These are phyloP conservation scores for Sarcophaga rosellei DNA, from an alignment of 2,888 invertebrate genomes.

Conservation along the genomic window DNA sequence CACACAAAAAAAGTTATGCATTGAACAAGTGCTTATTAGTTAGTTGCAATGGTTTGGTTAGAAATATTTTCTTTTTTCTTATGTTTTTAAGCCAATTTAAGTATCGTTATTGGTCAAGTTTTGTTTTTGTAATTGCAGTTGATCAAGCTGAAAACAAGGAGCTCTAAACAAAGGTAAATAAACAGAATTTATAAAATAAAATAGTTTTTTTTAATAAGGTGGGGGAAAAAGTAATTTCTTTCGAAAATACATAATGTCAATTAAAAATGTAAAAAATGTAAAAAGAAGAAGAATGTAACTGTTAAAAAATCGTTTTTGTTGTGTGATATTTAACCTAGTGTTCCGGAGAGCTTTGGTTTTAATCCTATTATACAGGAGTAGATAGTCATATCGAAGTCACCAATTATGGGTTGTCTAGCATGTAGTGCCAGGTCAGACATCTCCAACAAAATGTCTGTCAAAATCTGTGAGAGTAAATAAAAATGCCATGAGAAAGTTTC, in stretches of 20 bases:
- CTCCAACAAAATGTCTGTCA: too few species aligned
- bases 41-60: background rate
- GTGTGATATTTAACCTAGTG: too few species aligned
- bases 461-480: too few species aligned
- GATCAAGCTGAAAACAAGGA: conserved; percentile 12
- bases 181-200: background rate
- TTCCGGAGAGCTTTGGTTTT: too few species aligned
- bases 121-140: conserved; percentile 26
- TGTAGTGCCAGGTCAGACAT: too few species aligned
- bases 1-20: background rate
- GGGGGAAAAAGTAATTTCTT: background rate
- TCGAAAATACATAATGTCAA: background rate
- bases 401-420: too few species aligned
- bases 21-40: background rate
- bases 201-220: background rate
- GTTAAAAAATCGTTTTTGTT: background rate
- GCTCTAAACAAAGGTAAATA: background rate
- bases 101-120: conserved; percentile 26
- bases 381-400: too few species aligned
- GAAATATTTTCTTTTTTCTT: conserved; percentile 35
- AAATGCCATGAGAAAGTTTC: too few species aligned
- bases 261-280: background rate
- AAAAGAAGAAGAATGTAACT: background rate
- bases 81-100: background rate
- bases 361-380: too few species aligned